Percentiles rank a stretch among this genome's conserved stretches.
These are phyloP conservation scores for Platanista minor DNA, from an alignment of 2,113 vertebrate genomes.

Conservation along the genomic window DNA sequence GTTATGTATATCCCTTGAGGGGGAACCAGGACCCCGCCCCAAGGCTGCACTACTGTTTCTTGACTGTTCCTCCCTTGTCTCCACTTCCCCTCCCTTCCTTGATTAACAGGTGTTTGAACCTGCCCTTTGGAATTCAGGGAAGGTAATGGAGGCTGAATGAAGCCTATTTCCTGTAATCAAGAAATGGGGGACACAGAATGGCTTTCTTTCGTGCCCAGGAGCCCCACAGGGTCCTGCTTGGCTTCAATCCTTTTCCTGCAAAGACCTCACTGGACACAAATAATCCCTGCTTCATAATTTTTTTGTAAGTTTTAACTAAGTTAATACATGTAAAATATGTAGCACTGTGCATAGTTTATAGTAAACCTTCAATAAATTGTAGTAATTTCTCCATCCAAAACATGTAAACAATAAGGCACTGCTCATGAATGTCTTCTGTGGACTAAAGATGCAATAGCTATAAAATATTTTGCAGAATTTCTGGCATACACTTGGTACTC, in stretches of 20 bases:
- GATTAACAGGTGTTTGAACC: neutral
- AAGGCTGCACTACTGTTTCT: neutral
- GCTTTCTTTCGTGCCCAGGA: neutral
- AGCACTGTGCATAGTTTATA: neutral
- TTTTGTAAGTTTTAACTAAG: neutral
- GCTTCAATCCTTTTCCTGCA: neutral
- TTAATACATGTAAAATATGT: neutral
- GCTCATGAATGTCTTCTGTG: neutral
- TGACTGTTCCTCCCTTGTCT: neutral
- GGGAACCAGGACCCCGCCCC: neutral
- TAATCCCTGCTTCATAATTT: neutral
- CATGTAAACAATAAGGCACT: neutral
- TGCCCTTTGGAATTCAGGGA: neutral
- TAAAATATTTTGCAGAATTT: neutral
- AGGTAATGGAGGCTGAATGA: neutral
- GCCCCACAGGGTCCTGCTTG: neutral
- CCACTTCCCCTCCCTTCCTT: neutral
- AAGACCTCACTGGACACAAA: neutral
- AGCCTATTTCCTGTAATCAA: neutral
- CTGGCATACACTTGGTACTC: neutral
- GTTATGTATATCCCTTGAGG: neutral
- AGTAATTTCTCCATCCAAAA: neutral
- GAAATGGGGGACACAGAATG: neutral
- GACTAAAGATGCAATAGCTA: neutral
- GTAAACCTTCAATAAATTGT: neutral